Base-by-base conservation (phyloP, 1,140 invertebrate genomes). In the Matsumurasca onukii region DNA sequence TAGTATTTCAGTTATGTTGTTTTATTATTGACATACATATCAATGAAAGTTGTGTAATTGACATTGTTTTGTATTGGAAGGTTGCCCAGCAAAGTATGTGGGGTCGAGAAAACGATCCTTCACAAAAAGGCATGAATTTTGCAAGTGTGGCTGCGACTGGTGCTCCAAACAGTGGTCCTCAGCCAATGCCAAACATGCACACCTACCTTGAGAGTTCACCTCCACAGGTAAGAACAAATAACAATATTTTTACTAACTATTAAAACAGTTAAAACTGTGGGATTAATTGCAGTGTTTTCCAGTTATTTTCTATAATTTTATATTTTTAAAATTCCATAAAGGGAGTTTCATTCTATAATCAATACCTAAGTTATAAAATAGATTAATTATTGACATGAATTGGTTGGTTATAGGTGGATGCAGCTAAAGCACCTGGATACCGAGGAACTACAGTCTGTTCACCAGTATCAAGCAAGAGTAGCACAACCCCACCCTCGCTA, bases 361-460 rank as follows among this genome's bases (percentile, higher is more conserved):
- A n/a, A n/a, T n/a, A n/a, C n/a, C n/a, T n/a, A n/a, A n/a, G n/a
- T n/a, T n/a, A n/a, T n/a, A n/a, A n/a, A n/a, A n/a, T n/a, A n/a
- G n/a, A n/a, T n/a, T n/a, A n/a, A n/a, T n/a, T n/a, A n/a, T n/a
- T n/a, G n/a, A n/a, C n/a, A n/a, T n/a, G n/a, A n/a, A n/a, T n/a
- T n/a, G n/a, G n/a, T n/a, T n/a, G n/a, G n/a, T n/a, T 73, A n/a
- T 77, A 87, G 76, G 88, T 88, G 1, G 91, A 93, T 79, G 88
- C 88, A 9, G 86, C 90, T 0, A 92, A 93, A 79, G 91, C 92
- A 25, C 91, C 91, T 0, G 91, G 91, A 13, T 94, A 92, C 76
- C 84, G 90, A 74, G 85, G 86, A 59, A 84, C 82, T 49, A 82
- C 86, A 12, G 84, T 90, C 68, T 89, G 88, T 75, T 91, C 90